Conservation (phyloP, 2,797 vertebrate species). For the Anguilla marmorata region DNA sequence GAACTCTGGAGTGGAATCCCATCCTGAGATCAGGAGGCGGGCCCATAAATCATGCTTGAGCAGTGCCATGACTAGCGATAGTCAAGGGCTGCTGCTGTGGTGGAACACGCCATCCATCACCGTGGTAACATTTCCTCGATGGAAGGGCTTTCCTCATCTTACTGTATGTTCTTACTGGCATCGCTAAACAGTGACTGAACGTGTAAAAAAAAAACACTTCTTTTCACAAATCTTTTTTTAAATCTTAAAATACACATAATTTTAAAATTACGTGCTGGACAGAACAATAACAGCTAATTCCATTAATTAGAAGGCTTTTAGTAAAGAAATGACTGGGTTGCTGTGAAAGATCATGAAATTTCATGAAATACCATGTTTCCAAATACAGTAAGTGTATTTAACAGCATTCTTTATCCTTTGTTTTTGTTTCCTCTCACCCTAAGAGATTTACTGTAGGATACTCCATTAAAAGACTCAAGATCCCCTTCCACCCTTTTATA, state of each 20-base stretch:
- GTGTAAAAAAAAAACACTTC: background rate
- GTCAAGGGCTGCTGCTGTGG: background rate
- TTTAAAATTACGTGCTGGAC: background rate
- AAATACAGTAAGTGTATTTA: too few species aligned
- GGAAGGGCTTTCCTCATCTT: background rate
- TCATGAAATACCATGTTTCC: too few species aligned
- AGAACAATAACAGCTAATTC: background rate
- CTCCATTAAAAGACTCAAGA: background rate
- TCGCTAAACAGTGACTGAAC: background rate
- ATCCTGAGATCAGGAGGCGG: background rate
- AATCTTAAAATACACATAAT: too few species aligned
- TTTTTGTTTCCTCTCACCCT: too few species aligned
- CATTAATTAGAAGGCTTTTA: too few species aligned
- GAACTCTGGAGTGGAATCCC: background rate
- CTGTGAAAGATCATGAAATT: too few species aligned
- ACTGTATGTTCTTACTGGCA: background rate
- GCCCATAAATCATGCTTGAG: constrained; percentile 4
- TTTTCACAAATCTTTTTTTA: too few species aligned
- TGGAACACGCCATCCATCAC: background rate
- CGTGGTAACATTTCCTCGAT: background rate
- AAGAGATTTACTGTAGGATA: background rate
- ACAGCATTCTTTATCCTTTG: too few species aligned
- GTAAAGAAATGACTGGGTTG: too few species aligned
- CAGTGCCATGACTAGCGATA: background rate
- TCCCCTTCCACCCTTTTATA: background rate